phyloP scores from a whole-genome alignment of 1,140 invertebrate genomes.

The Calosoma granatense region DNA sequence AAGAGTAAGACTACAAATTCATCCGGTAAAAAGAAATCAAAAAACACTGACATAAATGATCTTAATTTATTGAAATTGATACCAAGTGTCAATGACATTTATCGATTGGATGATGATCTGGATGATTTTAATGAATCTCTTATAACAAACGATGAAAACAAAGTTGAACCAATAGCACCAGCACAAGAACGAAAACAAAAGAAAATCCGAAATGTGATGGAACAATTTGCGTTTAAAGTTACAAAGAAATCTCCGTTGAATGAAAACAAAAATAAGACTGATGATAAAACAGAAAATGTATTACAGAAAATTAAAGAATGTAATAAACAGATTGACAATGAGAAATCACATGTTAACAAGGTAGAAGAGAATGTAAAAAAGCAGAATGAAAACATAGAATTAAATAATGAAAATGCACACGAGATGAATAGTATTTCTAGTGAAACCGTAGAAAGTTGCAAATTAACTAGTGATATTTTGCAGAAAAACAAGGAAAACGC shows the following conservation, averaged over 20 bases:
- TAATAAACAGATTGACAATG: too few species aligned
- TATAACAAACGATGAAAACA: not conserved
- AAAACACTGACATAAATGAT: too few species aligned
- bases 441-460: not conserved
- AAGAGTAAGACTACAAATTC: not conserved
- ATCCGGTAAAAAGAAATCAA: conserved; percentile 6
- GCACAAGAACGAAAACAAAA: not conserved
- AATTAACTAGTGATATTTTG: not conserved
- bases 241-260: not conserved
- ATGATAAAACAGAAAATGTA: not conserved
- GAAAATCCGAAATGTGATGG: not conserved
- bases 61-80: conserved; percentile 16
- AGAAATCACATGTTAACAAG: not conserved
- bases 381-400: not conserved
- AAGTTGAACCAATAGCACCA: not conserved
- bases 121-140: not conserved
- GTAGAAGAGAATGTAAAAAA: not conserved
- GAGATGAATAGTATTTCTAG: not conserved
- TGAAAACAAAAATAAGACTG: not conserved
- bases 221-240: not conserved
- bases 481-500: not conserved
- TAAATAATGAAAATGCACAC: not conserved
- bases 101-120: conserved; percentile 14
- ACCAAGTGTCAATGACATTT: conserved; percentile 23
- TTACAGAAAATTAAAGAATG: too few species aligned